Evolutionary conservation across 2,797 vertebrate species (phyloP).

Genomic region (Enteromius anoplus): DNA sequence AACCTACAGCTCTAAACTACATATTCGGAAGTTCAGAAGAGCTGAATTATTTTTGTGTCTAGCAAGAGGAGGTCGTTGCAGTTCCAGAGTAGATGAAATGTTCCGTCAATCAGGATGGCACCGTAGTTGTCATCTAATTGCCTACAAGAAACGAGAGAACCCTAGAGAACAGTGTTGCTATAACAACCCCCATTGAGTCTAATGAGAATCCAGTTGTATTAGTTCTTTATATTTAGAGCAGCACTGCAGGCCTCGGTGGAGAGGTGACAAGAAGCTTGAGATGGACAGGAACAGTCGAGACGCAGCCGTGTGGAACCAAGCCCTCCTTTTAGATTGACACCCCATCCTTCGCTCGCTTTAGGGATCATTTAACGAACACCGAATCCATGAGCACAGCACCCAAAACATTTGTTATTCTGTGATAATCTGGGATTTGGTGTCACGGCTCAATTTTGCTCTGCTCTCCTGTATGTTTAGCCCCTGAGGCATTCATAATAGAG

Average conservation of each 20-base stretch:
- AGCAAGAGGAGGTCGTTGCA: conserved; percentile 1
- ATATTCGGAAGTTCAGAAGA: conserved; percentile 43
- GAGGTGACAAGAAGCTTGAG: conserved; percentile 14
- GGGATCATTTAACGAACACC: conserved; percentile 36
- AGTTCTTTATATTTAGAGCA: conserved; percentile 55
- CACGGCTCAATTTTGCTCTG: conserved; percentile 49
- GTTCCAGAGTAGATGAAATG: conserved; percentile 48
- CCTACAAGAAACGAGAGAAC: conserved; percentile 50
- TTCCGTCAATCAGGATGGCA: conserved; percentile 50
- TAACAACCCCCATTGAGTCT: conserved; percentile 42
- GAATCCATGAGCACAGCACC: conserved; percentile 20
- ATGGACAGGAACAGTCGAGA: not conserved
- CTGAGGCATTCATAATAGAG: conserved; percentile 46
- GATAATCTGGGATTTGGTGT: conserved; percentile 56
- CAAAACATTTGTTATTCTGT: conserved; percentile 42
- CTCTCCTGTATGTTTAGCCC: conserved; percentile 43
- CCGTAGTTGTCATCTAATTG: conserved; percentile 53
- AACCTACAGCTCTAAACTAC: conserved; percentile 7
- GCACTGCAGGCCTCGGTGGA: conserved; percentile 35
- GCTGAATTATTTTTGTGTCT: conserved; percentile 21
- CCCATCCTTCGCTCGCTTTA: conserved; percentile 24
- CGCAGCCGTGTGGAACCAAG: conserved; percentile 6
- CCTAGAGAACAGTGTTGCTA: conserved; percentile 52
- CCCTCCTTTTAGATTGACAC: conserved; percentile 22
- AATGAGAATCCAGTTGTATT: conserved; percentile 55